These are phyloP conservation scores for Cyrtodaria siliqua DNA, from an alignment of 2,888 invertebrate genomes.

Conservation along the genomic window DNA sequence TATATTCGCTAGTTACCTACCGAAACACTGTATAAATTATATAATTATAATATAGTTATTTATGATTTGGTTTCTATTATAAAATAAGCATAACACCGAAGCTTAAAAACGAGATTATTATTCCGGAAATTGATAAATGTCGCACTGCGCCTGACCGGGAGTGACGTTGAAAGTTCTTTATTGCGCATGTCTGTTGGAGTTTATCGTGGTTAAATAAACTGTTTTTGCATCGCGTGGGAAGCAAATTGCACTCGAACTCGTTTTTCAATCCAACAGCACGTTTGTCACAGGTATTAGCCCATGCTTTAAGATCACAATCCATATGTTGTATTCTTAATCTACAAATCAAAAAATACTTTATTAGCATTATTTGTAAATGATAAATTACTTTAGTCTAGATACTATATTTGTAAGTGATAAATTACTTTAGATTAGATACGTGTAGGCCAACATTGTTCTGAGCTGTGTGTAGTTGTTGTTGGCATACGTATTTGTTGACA, in stretches of 20 bases:
- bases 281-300: conserved; percentile 34
- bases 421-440: too few species aligned
- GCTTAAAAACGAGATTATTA: conserved; percentile 26
- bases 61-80: too few species aligned
- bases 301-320: conserved; percentile 52
- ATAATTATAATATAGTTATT: too few species aligned
- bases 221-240: conserved; percentile 51
- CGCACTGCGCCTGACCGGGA: conserved; percentile 40
- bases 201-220: conserved; percentile 31
- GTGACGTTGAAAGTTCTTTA: conserved; percentile 46
- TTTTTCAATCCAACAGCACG: conserved; percentile 49
- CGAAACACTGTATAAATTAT: too few species aligned
- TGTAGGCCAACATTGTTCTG: too few species aligned
- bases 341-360: too few species aligned
- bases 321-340: conserved; percentile 51
- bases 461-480: too few species aligned
- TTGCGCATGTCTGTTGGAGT: conserved; percentile 51
- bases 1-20: too few species aligned
- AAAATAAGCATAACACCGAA: conserved; percentile 17
- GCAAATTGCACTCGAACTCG: conserved; percentile 61
- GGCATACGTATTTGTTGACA: too few species aligned
- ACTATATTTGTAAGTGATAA: too few species aligned
- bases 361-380: too few species aligned
- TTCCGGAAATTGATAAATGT: conserved; percentile 12
- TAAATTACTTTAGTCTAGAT: too few species aligned